Evolutionary conservation across 1,140 invertebrate species (phyloP), one percentile per base, ranked within the genome.

Genomic region (Pectinophora gossypiella): DNA sequence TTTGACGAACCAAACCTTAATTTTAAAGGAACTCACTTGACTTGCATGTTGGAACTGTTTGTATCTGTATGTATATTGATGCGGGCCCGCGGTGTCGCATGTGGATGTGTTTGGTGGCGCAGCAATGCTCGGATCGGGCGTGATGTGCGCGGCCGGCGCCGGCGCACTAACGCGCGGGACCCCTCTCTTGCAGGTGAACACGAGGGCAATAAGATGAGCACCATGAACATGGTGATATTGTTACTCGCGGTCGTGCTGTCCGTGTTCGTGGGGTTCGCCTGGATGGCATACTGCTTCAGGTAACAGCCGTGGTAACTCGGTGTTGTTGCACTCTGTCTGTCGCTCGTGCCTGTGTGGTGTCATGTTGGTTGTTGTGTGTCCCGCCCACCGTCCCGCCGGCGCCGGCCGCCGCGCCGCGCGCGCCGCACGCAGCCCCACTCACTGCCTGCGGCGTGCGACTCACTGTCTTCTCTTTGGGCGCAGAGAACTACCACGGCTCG

Each of bases 271-370:
- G 94, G 94, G 91, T 96, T 98, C 93, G 95, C 95, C 85, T 91
- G 96, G 90, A 92, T 96, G 91, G 95, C 96, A 83, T 93, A 96
- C 91, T 97, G 96, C 92, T 97, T 97, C 95, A 97, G 96, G 95
- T 96, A 95, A 83, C 80, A 57, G 58, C 65, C 74, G 76, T 80
- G 81, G n/a, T n/a, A 84, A 72, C 74, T 83, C 68, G 72, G 76
- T 85, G 79, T 82, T 83, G 80, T 86, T 57, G 76, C 71, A 72
- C 72, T 75, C 68, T 73, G 57, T 63, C 52, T 71, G 63, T 74
- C 64, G 69, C 72, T 72, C 68, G 70, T 71, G 68, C 71, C 70
- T 79, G 71, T n/a, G n/a, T 72, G 70, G 72, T 81, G 72, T 80
- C 71, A 71, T 77, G 68, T 43, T 38, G 32, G 21, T n/a, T 43